Conservation (phyloP, 2,113 vertebrate species). For the Apus apus region DNA sequence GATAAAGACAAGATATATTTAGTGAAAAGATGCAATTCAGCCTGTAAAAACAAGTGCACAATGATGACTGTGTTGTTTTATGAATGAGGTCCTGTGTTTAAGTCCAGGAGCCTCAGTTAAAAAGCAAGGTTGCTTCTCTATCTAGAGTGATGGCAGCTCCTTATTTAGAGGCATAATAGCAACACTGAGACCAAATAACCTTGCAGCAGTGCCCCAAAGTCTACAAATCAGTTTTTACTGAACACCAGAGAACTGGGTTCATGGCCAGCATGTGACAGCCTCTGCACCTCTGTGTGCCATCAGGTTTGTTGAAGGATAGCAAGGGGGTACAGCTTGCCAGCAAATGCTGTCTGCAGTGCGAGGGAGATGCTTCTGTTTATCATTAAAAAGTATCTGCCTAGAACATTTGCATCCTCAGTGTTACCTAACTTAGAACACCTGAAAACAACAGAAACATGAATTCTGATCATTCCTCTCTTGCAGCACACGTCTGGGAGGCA, state of each 20-base stretch:
- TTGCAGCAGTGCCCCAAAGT: background rate
- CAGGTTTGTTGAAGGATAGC: background rate
- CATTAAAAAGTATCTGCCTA: background rate
- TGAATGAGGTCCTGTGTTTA: background rate
- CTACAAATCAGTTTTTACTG: background rate
- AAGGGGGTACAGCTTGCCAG: background rate
- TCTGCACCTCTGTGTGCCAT: background rate
- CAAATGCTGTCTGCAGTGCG: background rate
- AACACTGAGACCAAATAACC: background rate
- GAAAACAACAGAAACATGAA: background rate
- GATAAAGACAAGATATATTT: background rate
- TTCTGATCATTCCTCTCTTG: background rate
- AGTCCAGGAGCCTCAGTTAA: background rate
- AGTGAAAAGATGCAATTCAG: background rate
- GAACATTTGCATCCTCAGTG: background rate
- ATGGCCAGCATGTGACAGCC: background rate
- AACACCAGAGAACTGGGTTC: too few species aligned
- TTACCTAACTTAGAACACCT: background rate
- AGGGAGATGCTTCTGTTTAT: background rate
- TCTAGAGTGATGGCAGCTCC: accelerated
- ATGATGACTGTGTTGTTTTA: background rate
- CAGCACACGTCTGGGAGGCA: background rate
- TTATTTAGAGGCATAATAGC: background rate
- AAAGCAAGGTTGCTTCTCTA: background rate
- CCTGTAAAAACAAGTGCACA: background rate